A percentile compares a stretch with the other conserved stretches of the same genome.
Evolutionary conservation across 92 coral and sea anemone species (phyloP).

Genomic region (Actinostola sp.): DNA sequence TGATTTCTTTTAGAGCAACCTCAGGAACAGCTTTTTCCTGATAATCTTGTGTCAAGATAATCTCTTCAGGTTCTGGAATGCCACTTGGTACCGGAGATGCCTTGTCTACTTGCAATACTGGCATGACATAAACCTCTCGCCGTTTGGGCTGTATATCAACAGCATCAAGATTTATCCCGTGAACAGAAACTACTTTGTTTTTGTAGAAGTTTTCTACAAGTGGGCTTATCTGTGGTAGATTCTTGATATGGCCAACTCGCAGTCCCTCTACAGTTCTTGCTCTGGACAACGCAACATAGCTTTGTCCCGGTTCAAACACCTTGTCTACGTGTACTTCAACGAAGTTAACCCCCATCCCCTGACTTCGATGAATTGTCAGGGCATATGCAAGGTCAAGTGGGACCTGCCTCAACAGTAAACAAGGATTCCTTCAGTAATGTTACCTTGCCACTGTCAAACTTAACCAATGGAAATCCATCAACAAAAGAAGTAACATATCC

Average conservation of each 20-base stretch:
- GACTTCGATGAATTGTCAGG: conserved; percentile 46
- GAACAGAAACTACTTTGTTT: not conserved
- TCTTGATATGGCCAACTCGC: conserved; percentile 20
- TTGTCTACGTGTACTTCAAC: conserved; percentile 21
- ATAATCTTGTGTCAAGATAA: no score
- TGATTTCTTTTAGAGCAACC: no score
- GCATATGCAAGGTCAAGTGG: conserved; percentile 43
- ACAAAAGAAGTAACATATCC: conserved; percentile 15
- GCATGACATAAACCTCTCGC: no score
- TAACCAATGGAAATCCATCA: conserved; percentile 17
- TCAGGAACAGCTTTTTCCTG: no score
- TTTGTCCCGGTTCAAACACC: conserved; percentile 39
- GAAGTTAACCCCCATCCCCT: conserved; percentile 32
- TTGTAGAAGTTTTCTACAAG: conserved; percentile 20
- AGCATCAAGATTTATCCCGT: not conserved
- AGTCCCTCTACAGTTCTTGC: conserved; percentile 20
- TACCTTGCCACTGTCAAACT: conserved; percentile 24
- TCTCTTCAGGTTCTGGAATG: no score
- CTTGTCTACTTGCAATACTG: no score
- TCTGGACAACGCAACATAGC: conserved; percentile 41
- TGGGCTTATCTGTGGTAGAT: conserved; percentile 13
- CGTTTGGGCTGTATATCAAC: no score
- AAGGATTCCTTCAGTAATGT: not conserved
- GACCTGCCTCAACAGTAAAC: conserved; percentile 22
- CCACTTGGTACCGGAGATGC: no score